Conservation (phyloP, 2,113 vertebrate genomes). For the Mormyrus iriodes region DNA sequence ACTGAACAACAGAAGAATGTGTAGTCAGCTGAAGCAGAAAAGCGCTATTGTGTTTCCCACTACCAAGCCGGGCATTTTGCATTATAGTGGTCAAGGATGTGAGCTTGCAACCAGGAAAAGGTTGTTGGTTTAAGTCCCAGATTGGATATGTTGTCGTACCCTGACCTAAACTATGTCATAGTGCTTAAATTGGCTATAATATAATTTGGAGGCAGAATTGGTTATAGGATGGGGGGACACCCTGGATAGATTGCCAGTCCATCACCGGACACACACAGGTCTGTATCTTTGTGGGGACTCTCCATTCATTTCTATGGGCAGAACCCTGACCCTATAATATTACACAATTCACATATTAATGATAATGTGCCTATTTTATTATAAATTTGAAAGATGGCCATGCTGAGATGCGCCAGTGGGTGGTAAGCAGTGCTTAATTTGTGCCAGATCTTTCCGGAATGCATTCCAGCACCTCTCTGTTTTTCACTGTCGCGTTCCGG, state of each 20-base stretch:
- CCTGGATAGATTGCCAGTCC: neutral
- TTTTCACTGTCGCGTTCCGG: too few relatives aligned
- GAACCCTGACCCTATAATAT: too few relatives aligned
- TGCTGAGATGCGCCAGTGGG: neutral
- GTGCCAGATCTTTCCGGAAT: neutral
- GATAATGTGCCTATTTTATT: neutral
- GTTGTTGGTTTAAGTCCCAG: neutral
- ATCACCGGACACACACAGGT: neutral
- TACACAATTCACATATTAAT: neutral
- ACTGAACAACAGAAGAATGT: neutral
- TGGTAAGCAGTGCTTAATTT: neutral
- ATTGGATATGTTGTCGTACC: neutral
- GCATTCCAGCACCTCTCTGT: neutral
- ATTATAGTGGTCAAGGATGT: neutral
- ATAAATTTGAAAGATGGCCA: neutral
- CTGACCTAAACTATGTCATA: neutral
- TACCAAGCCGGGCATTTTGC: neutral
- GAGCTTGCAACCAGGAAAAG: neutral
- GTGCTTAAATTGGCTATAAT: neutral
- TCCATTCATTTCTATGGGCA: too few relatives aligned
- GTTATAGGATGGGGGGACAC: neutral
- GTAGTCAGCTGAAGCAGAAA: neutral
- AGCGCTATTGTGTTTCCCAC: neutral
- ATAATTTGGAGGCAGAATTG: neutral
- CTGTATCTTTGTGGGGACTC: too few relatives aligned